Evolutionary conservation across 2,113 vertebrate species (phyloP), one percentile per base, ranked within the genome.

Genomic region (crab-eating macaque (Macaca fascicularis)): DNA sequence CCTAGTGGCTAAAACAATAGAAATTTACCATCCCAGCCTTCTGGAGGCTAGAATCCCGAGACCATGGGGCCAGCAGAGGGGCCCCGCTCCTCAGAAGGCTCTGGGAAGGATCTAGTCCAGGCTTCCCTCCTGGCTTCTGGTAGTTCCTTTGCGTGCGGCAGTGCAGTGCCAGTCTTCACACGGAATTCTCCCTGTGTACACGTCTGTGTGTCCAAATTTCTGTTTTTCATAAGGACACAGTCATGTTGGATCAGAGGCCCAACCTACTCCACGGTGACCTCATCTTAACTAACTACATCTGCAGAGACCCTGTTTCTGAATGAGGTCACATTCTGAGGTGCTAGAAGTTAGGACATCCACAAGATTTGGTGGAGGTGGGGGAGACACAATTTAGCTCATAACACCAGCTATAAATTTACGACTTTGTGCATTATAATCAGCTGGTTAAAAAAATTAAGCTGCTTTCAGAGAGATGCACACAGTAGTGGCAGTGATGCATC

Each of bases 111-210:
- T 25, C 83, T 43, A 30, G 43, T 27, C 22, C 9, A 43, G 40
- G 61, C 82, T 57, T 48, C 17, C 6, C 16, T 70, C 55, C 59
- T 20, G 25, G 50, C 70, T 94, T 32, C 93, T 23, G 50, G n/a
- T 50, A 25, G 45, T 12, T 45, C 27, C 45, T 69, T 19, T 52
- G 48, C 25, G 13, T 3, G 14, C 32, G 75, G 69, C 22, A 8
- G 88, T 1, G 0, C 0, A 25, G 32, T 9, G 6, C 55, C 25
- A 1, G 0, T 35, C 84, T 38, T 59, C 38, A 40, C 30, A 0
- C 4, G 38, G 25, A 35, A 8, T 43, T 27, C n/a, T 74, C 35
- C 67, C 35, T 27, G 7, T 20, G 32, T 52, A 23, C 43, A 0
- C 23, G 14, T 19, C 81, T 79, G 55, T 20, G 17, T 12, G 3